These are phyloP conservation scores for Caenorhabditis remanei DNA, from an alignment of 1,140 invertebrate genomes.

Conservation along the genomic window DNA sequence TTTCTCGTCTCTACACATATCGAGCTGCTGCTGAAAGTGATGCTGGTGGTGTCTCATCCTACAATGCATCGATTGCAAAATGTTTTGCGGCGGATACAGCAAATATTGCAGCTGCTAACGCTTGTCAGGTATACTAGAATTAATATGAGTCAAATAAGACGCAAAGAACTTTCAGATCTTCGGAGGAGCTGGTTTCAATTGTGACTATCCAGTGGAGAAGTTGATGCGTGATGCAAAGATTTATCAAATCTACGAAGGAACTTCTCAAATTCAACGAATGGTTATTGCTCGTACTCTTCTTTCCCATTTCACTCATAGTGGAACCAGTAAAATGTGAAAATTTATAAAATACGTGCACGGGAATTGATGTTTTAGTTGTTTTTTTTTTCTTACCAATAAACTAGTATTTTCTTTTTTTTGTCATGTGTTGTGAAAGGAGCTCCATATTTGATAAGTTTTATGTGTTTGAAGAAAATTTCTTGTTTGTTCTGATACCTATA, in stretches of 20 bases:
- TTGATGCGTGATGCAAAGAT: slow-evolving; percentile 99
- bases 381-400: background rate
- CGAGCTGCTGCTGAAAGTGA: slow-evolving; percentile 90
- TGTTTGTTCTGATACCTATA: no score
- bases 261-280: slow-evolving; percentile 88
- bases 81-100: slow-evolving; percentile 90
- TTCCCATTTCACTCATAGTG: slow-evolving; percentile 60
- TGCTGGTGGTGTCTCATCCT: slow-evolving; percentile 82
- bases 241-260: slow-evolving; percentile 96
- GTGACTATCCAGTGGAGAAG: slow-evolving; percentile 97
- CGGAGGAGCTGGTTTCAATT: slow-evolving; percentile 94
- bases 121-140: slow-evolving; percentile 81
- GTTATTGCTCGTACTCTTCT: slow-evolving; percentile 87
- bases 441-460: no score
- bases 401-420: no score
- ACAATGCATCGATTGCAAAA: slow-evolving; percentile 91
- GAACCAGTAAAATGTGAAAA: slow-evolving; percentile 48
- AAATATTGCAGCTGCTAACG: slow-evolving; percentile 93
- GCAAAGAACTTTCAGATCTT: slow-evolving; percentile 83
- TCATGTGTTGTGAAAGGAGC: no score
- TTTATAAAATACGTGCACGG: background rate
- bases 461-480: no score
- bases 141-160: background rate
- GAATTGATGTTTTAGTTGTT: background rate
- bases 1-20: slow-evolving; percentile 87